These are phyloP conservation scores for Varanus salvator DNA, from an alignment of 2,113 vertebrate species.

Conservation along the genomic window DNA sequence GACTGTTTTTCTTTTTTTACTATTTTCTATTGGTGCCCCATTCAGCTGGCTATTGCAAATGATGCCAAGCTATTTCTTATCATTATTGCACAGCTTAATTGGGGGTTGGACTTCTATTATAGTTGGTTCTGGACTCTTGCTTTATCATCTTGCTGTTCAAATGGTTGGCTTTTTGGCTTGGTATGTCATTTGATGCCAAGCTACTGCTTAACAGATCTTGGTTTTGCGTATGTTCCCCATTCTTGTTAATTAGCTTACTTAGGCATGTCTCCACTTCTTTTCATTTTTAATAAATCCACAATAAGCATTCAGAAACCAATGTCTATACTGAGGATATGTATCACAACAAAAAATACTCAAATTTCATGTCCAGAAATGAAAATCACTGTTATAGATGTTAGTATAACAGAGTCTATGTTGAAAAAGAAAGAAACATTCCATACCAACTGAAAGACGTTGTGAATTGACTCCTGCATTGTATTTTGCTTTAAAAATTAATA, in stretches of 20 bases:
- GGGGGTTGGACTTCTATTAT: not conserved
- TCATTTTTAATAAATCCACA: not conserved
- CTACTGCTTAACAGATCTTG: not conserved
- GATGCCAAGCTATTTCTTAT: not conserved
- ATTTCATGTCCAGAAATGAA: not conserved
- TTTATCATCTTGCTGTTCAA: not conserved
- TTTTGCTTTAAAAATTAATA: conserved; percentile 22
- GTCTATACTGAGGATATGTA: not conserved
- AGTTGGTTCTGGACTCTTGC: not conserved
- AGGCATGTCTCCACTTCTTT: not conserved
- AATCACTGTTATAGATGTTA: not conserved
- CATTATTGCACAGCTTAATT: not conserved
- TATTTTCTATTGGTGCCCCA: not conserved
- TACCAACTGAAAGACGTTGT: conserved; percentile 1
- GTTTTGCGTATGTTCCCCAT: not conserved
- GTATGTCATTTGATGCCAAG: not conserved
- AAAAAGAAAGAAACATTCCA: not conserved
- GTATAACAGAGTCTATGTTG: fast-evolving
- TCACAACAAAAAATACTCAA: not conserved
- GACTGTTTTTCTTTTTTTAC: not conserved
- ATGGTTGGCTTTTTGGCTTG: not conserved
- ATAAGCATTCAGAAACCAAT: not conserved
- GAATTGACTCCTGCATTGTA: not conserved
- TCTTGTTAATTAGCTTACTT: not conserved
- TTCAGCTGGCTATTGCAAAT: not conserved